Conservation (phyloP, 2,113 vertebrate species). For the Seriola dumerili region DNA sequence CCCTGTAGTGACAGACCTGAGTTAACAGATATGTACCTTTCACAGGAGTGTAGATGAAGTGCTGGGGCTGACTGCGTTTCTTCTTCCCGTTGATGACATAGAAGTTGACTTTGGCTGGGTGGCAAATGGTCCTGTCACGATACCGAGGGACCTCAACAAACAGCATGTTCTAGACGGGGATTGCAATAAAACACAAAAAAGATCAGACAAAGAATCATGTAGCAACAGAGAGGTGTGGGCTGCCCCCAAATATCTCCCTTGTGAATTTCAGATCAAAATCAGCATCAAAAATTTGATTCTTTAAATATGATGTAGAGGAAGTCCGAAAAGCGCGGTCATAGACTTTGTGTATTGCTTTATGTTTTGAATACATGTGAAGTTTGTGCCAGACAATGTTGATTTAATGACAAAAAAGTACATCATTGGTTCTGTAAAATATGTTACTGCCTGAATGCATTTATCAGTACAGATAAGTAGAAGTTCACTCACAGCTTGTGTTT, state of each 20-base stretch:
- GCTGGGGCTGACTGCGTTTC: constrained; percentile 95
- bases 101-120: constrained; percentile 93
- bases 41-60: constrained; percentile 91
- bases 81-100: constrained; percentile 96
- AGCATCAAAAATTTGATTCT: background rate
- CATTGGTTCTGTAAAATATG: background rate
- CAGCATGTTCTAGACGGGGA: constrained; percentile 89
- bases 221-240: background rate
- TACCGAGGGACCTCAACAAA: constrained; percentile 95
- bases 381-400: background rate
- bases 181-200: background rate
- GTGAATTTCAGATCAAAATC: background rate
- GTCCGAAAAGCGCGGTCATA: background rate
- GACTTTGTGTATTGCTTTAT: constrained; percentile 13
- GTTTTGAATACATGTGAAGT: background rate
- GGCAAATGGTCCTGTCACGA: constrained; percentile 88
- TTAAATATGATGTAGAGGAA: background rate
- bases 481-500: constrained; percentile 93
- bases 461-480: background rate
- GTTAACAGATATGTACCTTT: constrained; percentile 80
- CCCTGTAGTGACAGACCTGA: background rate
- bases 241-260: background rate
- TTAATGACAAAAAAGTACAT: background rate
- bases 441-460: background rate
- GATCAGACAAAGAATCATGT: background rate